phyloP scores from a whole-genome alignment of 2,888 invertebrate genomes.

The Ceramica pisi region DNA sequence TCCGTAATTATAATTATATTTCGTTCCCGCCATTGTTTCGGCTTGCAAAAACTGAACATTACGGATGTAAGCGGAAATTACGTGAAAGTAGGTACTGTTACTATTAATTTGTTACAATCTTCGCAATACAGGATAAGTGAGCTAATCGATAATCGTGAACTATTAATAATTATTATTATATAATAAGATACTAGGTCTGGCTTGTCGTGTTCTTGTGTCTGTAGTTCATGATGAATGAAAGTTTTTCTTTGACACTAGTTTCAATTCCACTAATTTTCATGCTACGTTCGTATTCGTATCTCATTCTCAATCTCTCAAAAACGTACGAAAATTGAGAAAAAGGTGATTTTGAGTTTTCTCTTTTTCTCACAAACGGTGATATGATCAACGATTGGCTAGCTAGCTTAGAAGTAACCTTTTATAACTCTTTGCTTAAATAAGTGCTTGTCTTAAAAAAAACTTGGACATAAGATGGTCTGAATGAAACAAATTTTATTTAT shows the following conservation, averaged over 20 bases:
- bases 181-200: constrained; percentile 1
- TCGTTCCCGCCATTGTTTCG: constrained; percentile 36
- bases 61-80: constrained; percentile 37
- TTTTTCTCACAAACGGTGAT: too few species aligned
- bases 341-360: too few species aligned
- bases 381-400: too few species aligned
- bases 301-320: too few species aligned
- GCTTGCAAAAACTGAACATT: constrained; percentile 11
- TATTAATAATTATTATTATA: constrained; percentile 22
- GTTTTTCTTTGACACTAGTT: background rate
- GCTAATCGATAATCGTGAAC: constrained; percentile 34
- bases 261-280: too few species aligned
- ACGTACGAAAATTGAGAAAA: too few species aligned
- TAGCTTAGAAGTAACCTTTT: too few species aligned
- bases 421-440: too few species aligned
- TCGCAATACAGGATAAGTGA: constrained; percentile 36
- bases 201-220: background rate
- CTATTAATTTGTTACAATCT: constrained; percentile 29
- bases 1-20: constrained; percentile 38
- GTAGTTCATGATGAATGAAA: background rate
- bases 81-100: constrained; percentile 43
- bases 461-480: too few species aligned
- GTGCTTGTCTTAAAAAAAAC: too few species aligned
- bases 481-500: too few species aligned
- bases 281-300: too few species aligned